phyloP scores from a whole-genome alignment of 2,888 invertebrate genomes.

The Encarsia formosa region DNA sequence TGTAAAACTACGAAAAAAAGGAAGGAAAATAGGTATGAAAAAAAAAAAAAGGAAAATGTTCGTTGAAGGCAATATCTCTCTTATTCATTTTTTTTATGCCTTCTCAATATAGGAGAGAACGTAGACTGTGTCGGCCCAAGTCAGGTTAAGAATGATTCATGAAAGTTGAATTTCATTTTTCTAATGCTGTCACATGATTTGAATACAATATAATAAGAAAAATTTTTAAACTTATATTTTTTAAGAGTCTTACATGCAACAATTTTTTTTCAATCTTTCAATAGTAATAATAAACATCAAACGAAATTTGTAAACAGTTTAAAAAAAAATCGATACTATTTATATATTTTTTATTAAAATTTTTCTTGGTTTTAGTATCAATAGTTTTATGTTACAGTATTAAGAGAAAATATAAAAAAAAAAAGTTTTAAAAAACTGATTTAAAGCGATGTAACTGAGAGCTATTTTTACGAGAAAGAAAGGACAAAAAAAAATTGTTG shows the following conservation, averaged over 20 bases:
- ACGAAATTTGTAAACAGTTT: neutral
- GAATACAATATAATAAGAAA: neutral
- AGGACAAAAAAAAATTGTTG: constrained; percentile 16
- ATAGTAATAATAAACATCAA: constrained; percentile 9
- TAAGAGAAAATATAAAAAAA: constrained; percentile 11
- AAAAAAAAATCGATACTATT: neutral
- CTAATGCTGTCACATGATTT: constrained; percentile 6
- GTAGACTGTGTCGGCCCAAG: constrained; percentile 47
- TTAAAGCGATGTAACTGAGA: constrained; percentile 15
- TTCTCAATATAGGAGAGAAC: constrained; percentile 44
- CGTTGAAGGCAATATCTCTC: constrained; percentile 7
- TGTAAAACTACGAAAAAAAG: neutral
- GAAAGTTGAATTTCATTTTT: constrained; percentile 4
- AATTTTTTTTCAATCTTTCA: neutral
- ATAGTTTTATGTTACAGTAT: neutral
- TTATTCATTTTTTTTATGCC: constrained; percentile 23
- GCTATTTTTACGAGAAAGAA: constrained; percentile 15
- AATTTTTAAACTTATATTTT: neutral
- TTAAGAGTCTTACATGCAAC: neutral
- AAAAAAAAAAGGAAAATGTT: neutral
- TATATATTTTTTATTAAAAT: neutral
- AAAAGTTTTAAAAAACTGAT: constrained; percentile 11
- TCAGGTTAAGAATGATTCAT: constrained; percentile 46
- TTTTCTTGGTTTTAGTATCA: neutral
- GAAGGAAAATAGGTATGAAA: neutral